Percentiles rank a stretch among this genome's conserved stretches.
phyloP scores from a whole-genome alignment of 2,797 vertebrate species.

The Anas acuta region DNA sequence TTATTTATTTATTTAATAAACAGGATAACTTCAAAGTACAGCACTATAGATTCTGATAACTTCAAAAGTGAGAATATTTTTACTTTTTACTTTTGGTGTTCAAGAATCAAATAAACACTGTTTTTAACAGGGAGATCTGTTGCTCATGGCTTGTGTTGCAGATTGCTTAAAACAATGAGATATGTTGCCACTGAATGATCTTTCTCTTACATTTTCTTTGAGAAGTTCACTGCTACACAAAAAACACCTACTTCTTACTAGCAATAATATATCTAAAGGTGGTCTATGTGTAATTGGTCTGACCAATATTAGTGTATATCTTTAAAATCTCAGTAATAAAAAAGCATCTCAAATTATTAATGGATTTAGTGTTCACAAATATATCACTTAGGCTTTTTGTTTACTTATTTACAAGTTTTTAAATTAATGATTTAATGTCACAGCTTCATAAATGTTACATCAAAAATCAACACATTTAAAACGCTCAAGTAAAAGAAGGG shows the following conservation, averaged over 20 bases:
- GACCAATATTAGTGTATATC: not conserved
- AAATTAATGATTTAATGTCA: slow-evolving; percentile 53
- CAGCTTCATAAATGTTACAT: not conserved
- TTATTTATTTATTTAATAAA: not conserved
- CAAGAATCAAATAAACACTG: not conserved
- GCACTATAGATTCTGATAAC: not conserved
- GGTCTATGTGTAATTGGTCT: not conserved
- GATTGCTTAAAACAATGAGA: not conserved
- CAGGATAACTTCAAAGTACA: slow-evolving; percentile 4
- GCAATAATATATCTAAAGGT: not conserved
- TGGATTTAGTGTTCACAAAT: not conserved
- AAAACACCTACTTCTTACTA: not conserved
- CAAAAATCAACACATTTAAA: slow-evolving; percentile 43
- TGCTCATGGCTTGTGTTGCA: not conserved
- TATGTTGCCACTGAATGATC: not conserved
- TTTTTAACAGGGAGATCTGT: not conserved
- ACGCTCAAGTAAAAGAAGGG: slow-evolving; percentile 29
- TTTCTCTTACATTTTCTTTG: slow-evolving; percentile 6
- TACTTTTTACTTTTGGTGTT: not conserved
- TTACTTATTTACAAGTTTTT: not conserved
- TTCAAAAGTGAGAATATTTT: not conserved
- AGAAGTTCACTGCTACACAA: not conserved
- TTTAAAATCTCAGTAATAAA: slow-evolving; percentile 3
- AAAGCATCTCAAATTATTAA: not conserved
- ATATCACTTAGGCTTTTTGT: not conserved